Base-by-base conservation (phyloP, 2,797 vertebrate species). In the Pseudocheirus occidentalis region DNA sequence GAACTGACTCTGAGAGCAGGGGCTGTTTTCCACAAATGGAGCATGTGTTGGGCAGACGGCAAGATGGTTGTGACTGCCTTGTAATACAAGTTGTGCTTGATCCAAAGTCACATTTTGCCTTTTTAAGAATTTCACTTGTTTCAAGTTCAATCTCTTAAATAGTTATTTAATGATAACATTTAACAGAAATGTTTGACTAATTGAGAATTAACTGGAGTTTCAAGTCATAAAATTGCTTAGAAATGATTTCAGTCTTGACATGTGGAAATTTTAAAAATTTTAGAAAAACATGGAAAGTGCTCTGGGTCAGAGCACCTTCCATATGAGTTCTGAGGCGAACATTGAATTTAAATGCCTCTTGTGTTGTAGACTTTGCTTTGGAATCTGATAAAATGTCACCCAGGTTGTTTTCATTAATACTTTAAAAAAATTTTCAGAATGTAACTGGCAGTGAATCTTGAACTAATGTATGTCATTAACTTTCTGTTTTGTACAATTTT, bases 151-250 rank as follows among this genome's bases (percentile, higher is more conserved):
- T 96, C 56, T 93, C 21, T 91, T 28, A 94, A 95, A 92, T 96
- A 94, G 52, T 96, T 50, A 18, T 91, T 89, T 94, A 73, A 94
- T 95, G 11, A 58, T 96, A 94, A 91, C 7, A 91, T 62, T 94
- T 95, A 92, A 54, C n/a, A 94, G 13, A 56, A 90, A 4, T 93
- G 29, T 96, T 95, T 21, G 95, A 95, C 59, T 62, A 34, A 62
- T 62, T 62, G 12, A 92, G 57, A 94, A 81, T 93, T 81, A 53
- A 58, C 59, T 95, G 14, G 95, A 89, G 73, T 94, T 66, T 91
- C 54, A 96, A 92, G 59, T 93, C 53, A 94, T 93, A 55, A 96
- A 92, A 91, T 93, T 24, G 90, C 55, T 96, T 90, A 94, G 62
- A n/a, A 95, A 92, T 56, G 56, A 81, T 96, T 90, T 92, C 27